Evolutionary conservation across 1,140 invertebrate species (phyloP), one percentile per base, ranked within the genome.

Genomic region (Zaprionus vittiger): DNA sequence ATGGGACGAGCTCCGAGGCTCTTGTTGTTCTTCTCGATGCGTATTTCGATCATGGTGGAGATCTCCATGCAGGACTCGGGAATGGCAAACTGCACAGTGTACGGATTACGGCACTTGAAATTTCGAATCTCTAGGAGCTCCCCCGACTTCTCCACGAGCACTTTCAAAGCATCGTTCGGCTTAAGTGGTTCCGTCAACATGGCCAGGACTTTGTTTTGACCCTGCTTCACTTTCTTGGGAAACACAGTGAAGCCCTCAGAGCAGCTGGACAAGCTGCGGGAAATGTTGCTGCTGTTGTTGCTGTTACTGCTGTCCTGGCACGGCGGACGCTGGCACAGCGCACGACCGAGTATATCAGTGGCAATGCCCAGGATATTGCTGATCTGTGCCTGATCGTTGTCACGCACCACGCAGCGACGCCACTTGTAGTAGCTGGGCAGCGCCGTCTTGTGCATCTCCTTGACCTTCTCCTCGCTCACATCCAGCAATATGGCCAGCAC

Each of bases 331-430:
- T 94, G 95, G 92, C 93, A 95, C 93, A 93, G 94, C 52, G 94
- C 94, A 74, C 94, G 94, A 4, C 95, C 95, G 5, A 97, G 92
- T 61, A 97, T 97, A 37, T 95, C 95, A 37, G 97, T 95, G 0
- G 96, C 96, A 4, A 96, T 95, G 0, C 95, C 95, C 2, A 97
- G 93, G 67, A 98, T 96, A 67, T 97, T 96, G 49, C 96, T 96
- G 6, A 97, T 96, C 81, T 97, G 97, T 1, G 95, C 95, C 55
- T 96, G 95, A 83, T 97, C 96, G 85, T 97, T 96, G 83, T 97
- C 96, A 0, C 95, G 95, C 4, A 96, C 95, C 31, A 94, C 94
- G 92, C 96, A 96, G 78, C 96, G 95, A 44, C 95, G 94, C 97
- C 97, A 98, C 75, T 95, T 94, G 31, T 95, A 94, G 85, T 96